These are phyloP conservation scores for Myrmecophaga tridactyla DNA, from an alignment of 2,113 vertebrate genomes.

Conservation along the genomic window DNA sequence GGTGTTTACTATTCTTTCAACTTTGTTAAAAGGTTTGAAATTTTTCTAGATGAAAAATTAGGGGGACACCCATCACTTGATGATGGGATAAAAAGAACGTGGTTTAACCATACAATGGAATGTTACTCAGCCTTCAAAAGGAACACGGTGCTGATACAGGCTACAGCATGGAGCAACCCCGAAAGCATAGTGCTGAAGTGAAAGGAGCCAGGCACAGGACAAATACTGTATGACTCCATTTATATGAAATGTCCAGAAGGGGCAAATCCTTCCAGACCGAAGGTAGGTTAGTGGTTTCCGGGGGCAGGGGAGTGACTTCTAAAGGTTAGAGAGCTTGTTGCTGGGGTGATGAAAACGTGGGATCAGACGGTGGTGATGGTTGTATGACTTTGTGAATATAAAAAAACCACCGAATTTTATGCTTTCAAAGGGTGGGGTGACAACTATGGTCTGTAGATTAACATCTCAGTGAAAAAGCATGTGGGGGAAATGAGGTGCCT, in stretches of 20 bases:
- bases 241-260: fast-evolving
- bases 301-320: background rate
- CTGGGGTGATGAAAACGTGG: background rate
- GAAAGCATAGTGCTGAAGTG: fast-evolving
- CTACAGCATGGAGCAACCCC: background rate
- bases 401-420: too few species aligned
- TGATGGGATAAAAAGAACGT: fast-evolving
- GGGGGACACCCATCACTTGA: fast-evolving
- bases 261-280: background rate
- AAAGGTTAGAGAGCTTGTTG: too few species aligned
- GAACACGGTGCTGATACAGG: fast-evolving
- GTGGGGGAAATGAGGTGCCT: too few species aligned
- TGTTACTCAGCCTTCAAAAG: background rate
- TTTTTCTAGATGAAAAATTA: background rate
- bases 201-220: background rate
- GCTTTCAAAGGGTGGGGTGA: too few species aligned
- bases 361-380: fast-evolving
- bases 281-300: background rate
- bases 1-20: background rate
- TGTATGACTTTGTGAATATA: too few species aligned
- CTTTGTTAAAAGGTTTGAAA: background rate
- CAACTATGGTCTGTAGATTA: background rate
- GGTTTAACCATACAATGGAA: fast-evolving
- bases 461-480: fast-evolving
- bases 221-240: fast-evolving